These are phyloP conservation scores for Helicoverpa assulta DNA, from an alignment of 2,888 invertebrate genomes.

Conservation along the genomic window DNA sequence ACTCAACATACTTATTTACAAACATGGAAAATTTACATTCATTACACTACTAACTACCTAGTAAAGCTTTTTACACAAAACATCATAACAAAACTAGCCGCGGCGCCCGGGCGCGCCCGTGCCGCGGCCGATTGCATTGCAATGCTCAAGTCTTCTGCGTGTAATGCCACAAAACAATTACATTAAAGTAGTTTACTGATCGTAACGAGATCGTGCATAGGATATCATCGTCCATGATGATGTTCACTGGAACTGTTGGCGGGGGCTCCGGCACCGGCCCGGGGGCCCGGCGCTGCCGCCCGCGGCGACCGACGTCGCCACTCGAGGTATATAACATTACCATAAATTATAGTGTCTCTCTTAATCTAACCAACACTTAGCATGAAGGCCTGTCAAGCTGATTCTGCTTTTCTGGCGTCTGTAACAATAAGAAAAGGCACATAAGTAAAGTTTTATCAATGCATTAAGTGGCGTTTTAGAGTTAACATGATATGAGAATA, in stretches of 20 bases:
- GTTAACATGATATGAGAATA: constrained; percentile 66
- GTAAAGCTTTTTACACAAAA: constrained; percentile 90
- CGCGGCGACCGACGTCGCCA: constrained; percentile 61
- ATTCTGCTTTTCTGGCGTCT: constrained; percentile 92
- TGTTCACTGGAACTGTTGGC: constrained; percentile 82
- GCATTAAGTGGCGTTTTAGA: constrained; percentile 51
- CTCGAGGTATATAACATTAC: constrained; percentile 84
- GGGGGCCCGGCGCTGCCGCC: constrained; percentile 62
- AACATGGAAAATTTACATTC: constrained; percentile 81
- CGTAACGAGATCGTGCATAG: constrained; percentile 89
- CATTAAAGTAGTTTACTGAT: constrained; percentile 86
- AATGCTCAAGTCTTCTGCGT: constrained; percentile 85
- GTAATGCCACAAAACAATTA: constrained; percentile 88
- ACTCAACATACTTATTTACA: constrained; percentile 86
- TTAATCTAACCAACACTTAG: constrained; percentile 79
- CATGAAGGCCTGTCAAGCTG: constrained; percentile 91
- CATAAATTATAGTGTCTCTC: constrained; percentile 84
- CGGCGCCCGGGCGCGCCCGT: constrained; percentile 61
- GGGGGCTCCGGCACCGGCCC: constrained; percentile 48
- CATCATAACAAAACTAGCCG: constrained; percentile 84
- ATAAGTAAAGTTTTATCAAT: constrained; percentile 65
- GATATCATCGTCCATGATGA: constrained; percentile 86
- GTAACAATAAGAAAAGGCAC: constrained; percentile 85
- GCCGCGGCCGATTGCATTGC: constrained; percentile 83
- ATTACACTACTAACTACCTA: constrained; percentile 83